phyloP scores from a whole-genome alignment of 2,797 vertebrate species.

The Hemibagrus guttatus region DNA sequence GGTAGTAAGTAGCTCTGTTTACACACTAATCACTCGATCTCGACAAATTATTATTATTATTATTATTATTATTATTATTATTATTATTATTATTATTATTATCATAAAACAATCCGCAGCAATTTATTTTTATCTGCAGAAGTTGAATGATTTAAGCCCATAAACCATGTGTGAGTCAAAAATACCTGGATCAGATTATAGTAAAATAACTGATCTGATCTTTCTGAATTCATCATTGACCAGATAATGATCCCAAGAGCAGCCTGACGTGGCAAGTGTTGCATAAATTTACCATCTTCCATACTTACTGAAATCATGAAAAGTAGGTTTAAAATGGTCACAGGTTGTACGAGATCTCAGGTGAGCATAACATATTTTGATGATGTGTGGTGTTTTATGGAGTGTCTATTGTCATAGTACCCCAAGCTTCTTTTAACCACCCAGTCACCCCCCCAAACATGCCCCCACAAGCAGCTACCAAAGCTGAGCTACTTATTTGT shows the following conservation, averaged over 20 bases:
- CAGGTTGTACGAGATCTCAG: neutral
- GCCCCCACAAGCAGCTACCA: neutral
- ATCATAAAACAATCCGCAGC: neutral
- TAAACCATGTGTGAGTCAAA: neutral
- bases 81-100: neutral
- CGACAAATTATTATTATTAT: neutral
- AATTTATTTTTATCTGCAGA: neutral
- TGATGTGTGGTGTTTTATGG: neutral
- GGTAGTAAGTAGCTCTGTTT: slow-evolving; percentile 17
- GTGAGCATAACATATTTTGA: neutral
- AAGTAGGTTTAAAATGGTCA: neutral
- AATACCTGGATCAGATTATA: neutral
- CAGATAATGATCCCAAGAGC: neutral
- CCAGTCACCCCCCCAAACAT: neutral
- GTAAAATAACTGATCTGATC: neutral
- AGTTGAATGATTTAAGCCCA: neutral
- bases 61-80: neutral
- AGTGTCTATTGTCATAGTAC: neutral
- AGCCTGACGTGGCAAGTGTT: neutral
- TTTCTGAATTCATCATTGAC: neutral
- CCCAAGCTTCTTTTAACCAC: neutral
- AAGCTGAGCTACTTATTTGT: neutral
- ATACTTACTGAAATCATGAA: neutral
- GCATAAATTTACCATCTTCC: neutral
- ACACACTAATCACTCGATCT: neutral